A percentile compares a stretch with the other conserved stretches of the same genome.
Conservation (phyloP, 2,797 vertebrate genomes). For the Kryptopterus vitreolus region DNA sequence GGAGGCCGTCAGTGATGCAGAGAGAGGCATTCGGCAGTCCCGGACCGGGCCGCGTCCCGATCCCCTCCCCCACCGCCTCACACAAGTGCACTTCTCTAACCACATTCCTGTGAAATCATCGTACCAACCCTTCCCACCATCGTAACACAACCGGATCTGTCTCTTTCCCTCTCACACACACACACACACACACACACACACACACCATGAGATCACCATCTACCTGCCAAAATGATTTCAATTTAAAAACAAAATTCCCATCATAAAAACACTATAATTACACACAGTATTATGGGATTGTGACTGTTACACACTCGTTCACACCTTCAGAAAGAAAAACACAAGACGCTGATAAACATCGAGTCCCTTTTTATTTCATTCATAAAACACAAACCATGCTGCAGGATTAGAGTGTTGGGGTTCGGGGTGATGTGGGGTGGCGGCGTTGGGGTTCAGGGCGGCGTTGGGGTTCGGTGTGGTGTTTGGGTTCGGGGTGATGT, state of each 20-base stretch:
- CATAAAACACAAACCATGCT: neutral
- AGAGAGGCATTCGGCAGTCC: conserved; percentile 46
- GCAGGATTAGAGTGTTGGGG: neutral
- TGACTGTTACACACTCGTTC: neutral
- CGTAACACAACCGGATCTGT: conserved; percentile 70
- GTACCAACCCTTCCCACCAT: conserved; percentile 59
- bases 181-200: conserved; percentile 35
- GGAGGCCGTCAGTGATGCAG: conserved; percentile 44
- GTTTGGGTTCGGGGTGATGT: no score
- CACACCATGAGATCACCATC: neutral
- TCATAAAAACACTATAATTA: neutral
- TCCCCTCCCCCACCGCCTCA: conserved; percentile 50
- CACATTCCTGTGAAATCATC: conserved; percentile 81
- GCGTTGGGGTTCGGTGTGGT: no score
- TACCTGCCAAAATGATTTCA: neutral
- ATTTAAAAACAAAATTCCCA: neutral
- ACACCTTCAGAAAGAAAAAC: neutral
- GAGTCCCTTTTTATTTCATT: no score
- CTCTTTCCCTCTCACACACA: neutral
- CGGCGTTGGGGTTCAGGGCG: no score
- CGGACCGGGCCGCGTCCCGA: conserved; percentile 39
- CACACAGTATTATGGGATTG: neutral
- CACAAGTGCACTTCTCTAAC: conserved; percentile 76
- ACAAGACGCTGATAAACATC: no score
- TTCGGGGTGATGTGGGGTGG: no score